Evolutionary conservation across 1,140 invertebrate species (phyloP).

Genomic region (Hycleus phaleratus): DNA sequence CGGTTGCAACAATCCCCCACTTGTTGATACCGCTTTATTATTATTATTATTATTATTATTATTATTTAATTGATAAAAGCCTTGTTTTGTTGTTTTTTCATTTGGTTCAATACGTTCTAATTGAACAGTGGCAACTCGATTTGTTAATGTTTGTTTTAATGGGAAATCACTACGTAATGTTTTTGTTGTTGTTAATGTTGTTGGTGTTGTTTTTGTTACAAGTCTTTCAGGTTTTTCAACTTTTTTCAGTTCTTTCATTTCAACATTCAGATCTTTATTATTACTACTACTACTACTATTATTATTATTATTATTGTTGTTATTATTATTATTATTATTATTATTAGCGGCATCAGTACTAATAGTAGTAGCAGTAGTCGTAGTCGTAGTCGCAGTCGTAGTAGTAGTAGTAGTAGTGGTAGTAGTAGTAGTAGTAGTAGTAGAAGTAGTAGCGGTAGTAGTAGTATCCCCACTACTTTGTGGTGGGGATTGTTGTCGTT

Average conservation of each 20-base stretch:
- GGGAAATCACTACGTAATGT: constrained; percentile 21
- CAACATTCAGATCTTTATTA: too few relatives aligned
- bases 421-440: background rate
- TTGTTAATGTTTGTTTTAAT: constrained; percentile 19
- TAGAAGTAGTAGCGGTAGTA: too few relatives aligned
- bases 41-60: constrained; percentile 9
- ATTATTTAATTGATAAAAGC: constrained; percentile 31
- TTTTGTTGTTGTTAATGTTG: background rate
- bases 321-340: too few relatives aligned
- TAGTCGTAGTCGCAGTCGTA: too few relatives aligned
- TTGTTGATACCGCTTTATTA: background rate
- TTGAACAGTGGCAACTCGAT: constrained; percentile 14
- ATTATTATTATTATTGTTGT: too few relatives aligned
- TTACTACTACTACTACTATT: too few relatives aligned
- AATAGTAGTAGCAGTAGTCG: too few relatives aligned
- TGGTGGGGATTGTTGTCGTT: background rate
- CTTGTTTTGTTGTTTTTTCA: constrained; percentile 19
- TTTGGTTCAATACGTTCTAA: constrained; percentile 20
- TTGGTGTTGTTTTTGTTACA: too few relatives aligned
- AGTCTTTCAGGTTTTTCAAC: background rate
- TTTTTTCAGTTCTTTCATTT: too few relatives aligned
- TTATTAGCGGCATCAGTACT: too few relatives aligned
- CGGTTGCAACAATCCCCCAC: background rate
- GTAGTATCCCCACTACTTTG: too few relatives aligned
- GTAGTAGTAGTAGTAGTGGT: background rate